phyloP scores from a whole-genome alignment of 2,888 invertebrate genomes.

The Ptychoptera contaminata region DNA sequence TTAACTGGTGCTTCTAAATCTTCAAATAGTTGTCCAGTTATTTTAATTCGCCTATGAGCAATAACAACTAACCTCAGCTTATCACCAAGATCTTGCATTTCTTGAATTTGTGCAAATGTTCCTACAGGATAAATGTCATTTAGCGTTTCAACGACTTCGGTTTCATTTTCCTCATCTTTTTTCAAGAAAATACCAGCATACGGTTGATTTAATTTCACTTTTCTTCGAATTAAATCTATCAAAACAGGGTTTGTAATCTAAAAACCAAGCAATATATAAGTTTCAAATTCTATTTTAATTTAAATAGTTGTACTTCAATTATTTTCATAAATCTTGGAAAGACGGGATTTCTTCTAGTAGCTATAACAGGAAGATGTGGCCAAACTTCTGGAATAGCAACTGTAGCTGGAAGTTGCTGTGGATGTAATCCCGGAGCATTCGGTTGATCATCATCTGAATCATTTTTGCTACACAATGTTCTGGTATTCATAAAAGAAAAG shows the following conservation, averaged over 20 bases:
- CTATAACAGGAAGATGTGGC: constrained; percentile 92
- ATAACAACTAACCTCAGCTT: constrained; percentile 81
- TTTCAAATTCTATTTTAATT: constrained; percentile 6
- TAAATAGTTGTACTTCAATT: constrained; percentile 52
- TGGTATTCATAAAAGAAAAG: no score
- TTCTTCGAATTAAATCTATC: constrained; percentile 78
- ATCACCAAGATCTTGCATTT: constrained; percentile 89
- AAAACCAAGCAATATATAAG: constrained; percentile 16
- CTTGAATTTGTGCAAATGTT: constrained; percentile 95
- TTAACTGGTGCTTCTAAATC: constrained; percentile 42
- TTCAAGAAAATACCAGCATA: constrained; percentile 96
- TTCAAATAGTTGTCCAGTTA: constrained; percentile 64
- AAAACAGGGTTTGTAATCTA: constrained; percentile 74
- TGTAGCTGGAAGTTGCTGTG: constrained; percentile 51
- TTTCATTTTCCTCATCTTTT: constrained; percentile 74
- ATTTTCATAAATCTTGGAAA: constrained; percentile 97
- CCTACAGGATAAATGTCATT: constrained; percentile 82
- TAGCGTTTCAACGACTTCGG: constrained; percentile 67
- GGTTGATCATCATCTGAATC: constrained; percentile 3
- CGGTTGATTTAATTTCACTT: constrained; percentile 90
- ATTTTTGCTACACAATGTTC: not conserved
- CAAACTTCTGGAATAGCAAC: constrained; percentile 91
- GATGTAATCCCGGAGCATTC: not conserved
- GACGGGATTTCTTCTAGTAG: constrained; percentile 85
- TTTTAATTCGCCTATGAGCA: constrained; percentile 79